Evolutionary conservation across 2,797 vertebrate genomes (phyloP).

Genomic region (Sciaenops ocellatus): DNA sequence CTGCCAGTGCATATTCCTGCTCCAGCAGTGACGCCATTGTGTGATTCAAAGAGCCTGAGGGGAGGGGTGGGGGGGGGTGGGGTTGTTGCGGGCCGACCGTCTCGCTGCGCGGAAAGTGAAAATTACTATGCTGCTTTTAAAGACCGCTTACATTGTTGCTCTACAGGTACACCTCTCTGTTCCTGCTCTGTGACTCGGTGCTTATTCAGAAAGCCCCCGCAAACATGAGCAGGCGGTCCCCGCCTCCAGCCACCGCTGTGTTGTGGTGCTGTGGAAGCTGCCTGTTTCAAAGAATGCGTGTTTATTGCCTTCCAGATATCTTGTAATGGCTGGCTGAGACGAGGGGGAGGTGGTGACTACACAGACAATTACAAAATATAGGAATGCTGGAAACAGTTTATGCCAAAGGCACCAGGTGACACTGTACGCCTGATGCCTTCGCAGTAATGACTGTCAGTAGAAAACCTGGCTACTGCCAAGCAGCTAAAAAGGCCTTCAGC

Average conservation of each 20-base stretch:
- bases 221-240: slow-evolving; percentile 38
- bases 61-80: too few relatives aligned
- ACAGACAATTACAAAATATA: slow-evolving; percentile 71
- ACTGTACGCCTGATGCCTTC: slow-evolving; percentile 22
- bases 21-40: slow-evolving; percentile 48
- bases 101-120: slow-evolving; percentile 73
- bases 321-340: slow-evolving; percentile 57
- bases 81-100: slow-evolving; percentile 8
- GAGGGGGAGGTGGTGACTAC: slow-evolving; percentile 65
- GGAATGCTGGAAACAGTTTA: slow-evolving; percentile 66
- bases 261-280: slow-evolving; percentile 47
- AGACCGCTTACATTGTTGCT: slow-evolving; percentile 64
- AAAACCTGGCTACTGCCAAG: slow-evolving; percentile 3
- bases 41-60: slow-evolving; percentile 68
- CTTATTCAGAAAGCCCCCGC: slow-evolving; percentile 55
- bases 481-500: too few relatives aligned
- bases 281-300: slow-evolving; percentile 42
- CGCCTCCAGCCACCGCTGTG: slow-evolving; percentile 11
- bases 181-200: slow-evolving; percentile 68
- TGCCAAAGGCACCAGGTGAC: slow-evolving; percentile 65
- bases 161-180: slow-evolving; percentile 63
- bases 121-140: slow-evolving; percentile 66
- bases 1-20: slow-evolving; percentile 39
- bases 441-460: slow-evolving; percentile 36
- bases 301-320: slow-evolving; percentile 61